A percentile compares a stretch with the other conserved stretches of the same genome.
Conservation (phyloP, 2,888 invertebrate genomes). For the Dasypogon diadema region DNA sequence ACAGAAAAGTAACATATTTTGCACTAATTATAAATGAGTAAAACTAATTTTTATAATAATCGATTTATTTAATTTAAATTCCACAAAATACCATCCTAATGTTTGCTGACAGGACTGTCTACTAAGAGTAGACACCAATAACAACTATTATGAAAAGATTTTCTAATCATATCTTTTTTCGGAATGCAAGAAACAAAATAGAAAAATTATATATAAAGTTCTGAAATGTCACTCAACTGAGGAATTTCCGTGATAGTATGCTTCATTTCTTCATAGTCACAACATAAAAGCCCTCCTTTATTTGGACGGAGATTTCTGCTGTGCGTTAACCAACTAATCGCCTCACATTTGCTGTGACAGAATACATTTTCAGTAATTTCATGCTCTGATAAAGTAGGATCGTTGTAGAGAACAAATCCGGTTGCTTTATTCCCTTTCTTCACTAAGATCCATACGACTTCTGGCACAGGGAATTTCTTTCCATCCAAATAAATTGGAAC, state of each 20-base stretch:
- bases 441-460: slow-evolving; percentile 61
- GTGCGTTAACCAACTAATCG: slow-evolving; percentile 59
- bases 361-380: slow-evolving; percentile 55
- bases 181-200: too few species aligned
- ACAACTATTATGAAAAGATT: too few species aligned
- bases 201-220: not conserved
- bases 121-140: too few species aligned
- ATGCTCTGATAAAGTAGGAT: slow-evolving; percentile 55
- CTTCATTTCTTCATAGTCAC: slow-evolving; percentile 25
- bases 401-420: slow-evolving; percentile 60
- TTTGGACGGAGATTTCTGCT: not conserved
- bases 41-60: too few species aligned
- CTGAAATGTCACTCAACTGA: not conserved
- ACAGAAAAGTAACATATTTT: too few species aligned
- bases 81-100: too few species aligned
- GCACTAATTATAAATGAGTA: too few species aligned
- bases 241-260: slow-evolving; percentile 33
- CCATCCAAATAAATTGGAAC: slow-evolving; percentile 59
- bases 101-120: too few species aligned
- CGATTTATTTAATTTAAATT: too few species aligned
- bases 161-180: too few species aligned
- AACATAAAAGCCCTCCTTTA: slow-evolving; percentile 24
- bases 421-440: slow-evolving; percentile 57
- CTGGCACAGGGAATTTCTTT: slow-evolving; percentile 61
- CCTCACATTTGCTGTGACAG: slow-evolving; percentile 60